A percentile compares a stretch with the other conserved stretches of the same genome.
Conservation (phyloP, 2,797 vertebrate species). For the Carapus acus region DNA sequence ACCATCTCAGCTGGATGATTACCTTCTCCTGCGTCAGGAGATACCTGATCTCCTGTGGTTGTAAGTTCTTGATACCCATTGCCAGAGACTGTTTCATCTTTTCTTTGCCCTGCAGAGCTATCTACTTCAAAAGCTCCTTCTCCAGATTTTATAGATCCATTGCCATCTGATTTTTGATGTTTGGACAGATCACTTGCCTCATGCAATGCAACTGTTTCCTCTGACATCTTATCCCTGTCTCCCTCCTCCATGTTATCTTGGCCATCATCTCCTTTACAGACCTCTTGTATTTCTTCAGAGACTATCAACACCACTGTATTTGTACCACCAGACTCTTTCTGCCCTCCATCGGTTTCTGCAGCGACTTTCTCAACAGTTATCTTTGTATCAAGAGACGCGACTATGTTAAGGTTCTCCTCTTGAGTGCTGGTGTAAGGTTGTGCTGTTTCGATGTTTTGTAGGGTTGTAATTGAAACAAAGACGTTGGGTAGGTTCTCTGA, state of each 20-base stretch:
- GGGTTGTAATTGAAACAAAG: slow-evolving; percentile 8
- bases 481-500: slow-evolving; percentile 5
- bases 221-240: slow-evolving; percentile 6
- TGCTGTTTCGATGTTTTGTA: slow-evolving; percentile 17
- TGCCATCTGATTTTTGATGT: background rate
- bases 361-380: slow-evolving; percentile 46
- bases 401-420: slow-evolving; percentile 6
- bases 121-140: too few species aligned
- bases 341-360: slow-evolving; percentile 36
- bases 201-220: background rate
- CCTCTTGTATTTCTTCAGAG: slow-evolving; percentile 4
- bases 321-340: slow-evolving; percentile 10
- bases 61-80: too few species aligned
- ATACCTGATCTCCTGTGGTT: background rate
- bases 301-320: background rate
- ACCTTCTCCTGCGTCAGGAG: background rate
- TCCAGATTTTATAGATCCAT: too few species aligned
- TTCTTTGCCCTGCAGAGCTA: too few species aligned
- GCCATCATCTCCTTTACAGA: slow-evolving; percentile 1
- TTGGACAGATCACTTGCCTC: background rate
- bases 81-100: too few species aligned
- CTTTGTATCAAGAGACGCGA: slow-evolving; percentile 18
- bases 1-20: slow-evolving; percentile 1
- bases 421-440: slow-evolving; percentile 4
- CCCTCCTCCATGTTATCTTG: background rate